These are phyloP conservation scores for Artibeus lituratus DNA, from an alignment of 2,797 vertebrate genomes.

Conservation along the genomic window DNA sequence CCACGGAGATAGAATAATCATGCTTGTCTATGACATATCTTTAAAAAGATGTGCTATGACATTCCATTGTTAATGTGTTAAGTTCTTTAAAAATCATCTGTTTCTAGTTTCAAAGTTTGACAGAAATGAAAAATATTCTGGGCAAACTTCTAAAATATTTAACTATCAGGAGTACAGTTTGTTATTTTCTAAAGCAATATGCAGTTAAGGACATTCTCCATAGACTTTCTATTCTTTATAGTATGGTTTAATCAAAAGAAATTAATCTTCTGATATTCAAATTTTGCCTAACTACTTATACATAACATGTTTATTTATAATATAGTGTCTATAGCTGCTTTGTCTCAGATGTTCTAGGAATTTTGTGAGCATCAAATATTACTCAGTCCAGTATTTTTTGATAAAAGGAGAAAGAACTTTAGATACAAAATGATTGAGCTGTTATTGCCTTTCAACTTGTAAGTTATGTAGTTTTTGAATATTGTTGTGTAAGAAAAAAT, in stretches of 20 bases:
- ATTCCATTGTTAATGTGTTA: constrained; percentile 25
- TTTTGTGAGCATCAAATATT: background rate
- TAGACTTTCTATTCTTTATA: background rate
- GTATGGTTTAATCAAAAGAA: background rate
- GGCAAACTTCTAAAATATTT: background rate
- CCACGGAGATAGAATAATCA: background rate
- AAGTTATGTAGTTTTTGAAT: background rate
- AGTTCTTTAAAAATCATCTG: constrained; percentile 18
- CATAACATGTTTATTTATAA: background rate
- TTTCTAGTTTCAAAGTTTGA: background rate
- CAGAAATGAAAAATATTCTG: constrained; percentile 1
- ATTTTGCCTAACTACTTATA: background rate
- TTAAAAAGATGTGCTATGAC: constrained; percentile 5
- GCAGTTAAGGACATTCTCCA: background rate
- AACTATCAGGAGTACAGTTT: background rate
- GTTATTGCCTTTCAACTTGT: background rate
- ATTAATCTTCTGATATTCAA: background rate
- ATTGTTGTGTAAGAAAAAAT: background rate
- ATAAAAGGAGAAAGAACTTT: background rate
- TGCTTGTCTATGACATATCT: background rate
- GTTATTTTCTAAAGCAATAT: background rate
- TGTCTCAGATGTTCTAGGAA: background rate
- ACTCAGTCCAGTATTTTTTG: background rate
- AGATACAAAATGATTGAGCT: background rate
- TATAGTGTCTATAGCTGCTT: background rate